Conservation (phyloP, 1,140 invertebrate genomes). For the Ruditapes philippinarum region DNA sequence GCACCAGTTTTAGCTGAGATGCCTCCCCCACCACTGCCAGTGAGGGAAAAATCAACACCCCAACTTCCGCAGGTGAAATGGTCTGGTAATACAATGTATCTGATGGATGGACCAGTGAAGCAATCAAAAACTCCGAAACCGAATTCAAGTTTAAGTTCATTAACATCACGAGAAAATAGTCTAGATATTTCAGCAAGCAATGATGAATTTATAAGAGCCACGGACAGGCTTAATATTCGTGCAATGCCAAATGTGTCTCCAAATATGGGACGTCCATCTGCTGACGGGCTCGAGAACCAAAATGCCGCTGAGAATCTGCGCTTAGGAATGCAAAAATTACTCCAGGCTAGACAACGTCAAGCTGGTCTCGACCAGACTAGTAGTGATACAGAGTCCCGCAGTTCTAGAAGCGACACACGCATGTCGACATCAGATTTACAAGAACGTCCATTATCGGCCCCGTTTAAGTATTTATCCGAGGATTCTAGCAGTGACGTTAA, state of each 20-base stretch:
- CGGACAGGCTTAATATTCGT: constrained; percentile 76
- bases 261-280: constrained; percentile 43
- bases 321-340: constrained; percentile 84
- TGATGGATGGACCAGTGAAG: constrained; percentile 59
- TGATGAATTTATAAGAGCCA: constrained; percentile 70
- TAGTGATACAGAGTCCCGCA: constrained; percentile 81
- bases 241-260: constrained; percentile 77
- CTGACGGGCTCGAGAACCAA: constrained; percentile 69
- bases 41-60: constrained; percentile 21
- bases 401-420: constrained; percentile 45
- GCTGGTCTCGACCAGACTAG: constrained; percentile 64
- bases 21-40: constrained; percentile 58
- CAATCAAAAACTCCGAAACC: constrained; percentile 42
- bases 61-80: constrained; percentile 60
- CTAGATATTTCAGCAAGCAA: constrained; percentile 59
- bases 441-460: constrained; percentile 77
- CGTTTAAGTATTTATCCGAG: constrained; percentile 67
- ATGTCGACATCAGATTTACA: constrained; percentile 32
- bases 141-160: neutral
- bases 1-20: constrained; percentile 94
- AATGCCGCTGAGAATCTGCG: constrained; percentile 79
- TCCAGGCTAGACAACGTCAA: constrained; percentile 81
- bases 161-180: neutral
- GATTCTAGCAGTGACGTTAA: constrained; percentile 44
- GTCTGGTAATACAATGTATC: constrained; percentile 63